Conservation (phyloP, 2,888 invertebrate species). For the Archips crataeganus region DNA sequence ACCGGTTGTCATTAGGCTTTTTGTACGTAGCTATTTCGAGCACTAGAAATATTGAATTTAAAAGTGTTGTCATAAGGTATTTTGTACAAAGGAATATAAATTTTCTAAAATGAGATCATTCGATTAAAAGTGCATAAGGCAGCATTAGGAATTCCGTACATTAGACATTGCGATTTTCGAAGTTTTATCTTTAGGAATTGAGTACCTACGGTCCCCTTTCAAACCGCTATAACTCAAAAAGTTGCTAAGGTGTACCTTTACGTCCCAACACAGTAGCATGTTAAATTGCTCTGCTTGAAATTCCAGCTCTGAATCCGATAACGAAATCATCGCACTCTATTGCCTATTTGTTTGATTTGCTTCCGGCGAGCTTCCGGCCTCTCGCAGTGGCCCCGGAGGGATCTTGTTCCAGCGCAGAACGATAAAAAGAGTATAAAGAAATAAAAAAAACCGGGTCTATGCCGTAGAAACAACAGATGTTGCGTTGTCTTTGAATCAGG, state of each 20-base stretch:
- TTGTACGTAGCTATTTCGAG: too few species aligned
- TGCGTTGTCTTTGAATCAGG: not conserved
- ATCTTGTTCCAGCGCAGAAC: slow-evolving; percentile 10
- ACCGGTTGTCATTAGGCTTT: too few species aligned
- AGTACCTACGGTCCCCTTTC: too few species aligned
- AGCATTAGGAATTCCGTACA: too few species aligned
- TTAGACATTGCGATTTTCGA: too few species aligned
- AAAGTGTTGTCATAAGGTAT: too few species aligned
- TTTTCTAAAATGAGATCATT: too few species aligned
- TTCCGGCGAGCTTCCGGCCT: slow-evolving; percentile 26
- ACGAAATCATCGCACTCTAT: slow-evolving; percentile 20
- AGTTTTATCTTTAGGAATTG: too few species aligned
- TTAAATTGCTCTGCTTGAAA: not conserved
- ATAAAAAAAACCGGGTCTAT: not conserved
- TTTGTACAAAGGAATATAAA: too few species aligned
- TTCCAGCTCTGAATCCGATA: slow-evolving; percentile 1
- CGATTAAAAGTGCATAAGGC: too few species aligned
- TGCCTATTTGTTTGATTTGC: slow-evolving; percentile 38
- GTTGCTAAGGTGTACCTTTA: not conserved
- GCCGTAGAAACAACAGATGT: not conserved
- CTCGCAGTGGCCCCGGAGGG: slow-evolving; percentile 18
- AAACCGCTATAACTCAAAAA: too few species aligned
- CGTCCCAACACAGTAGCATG: not conserved
- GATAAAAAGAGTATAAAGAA: slow-evolving; percentile 8
- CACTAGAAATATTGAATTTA: too few species aligned